Evolutionary conservation across 2,888 invertebrate species (phyloP).

Genomic region (Cosmopolites sordidus): DNA sequence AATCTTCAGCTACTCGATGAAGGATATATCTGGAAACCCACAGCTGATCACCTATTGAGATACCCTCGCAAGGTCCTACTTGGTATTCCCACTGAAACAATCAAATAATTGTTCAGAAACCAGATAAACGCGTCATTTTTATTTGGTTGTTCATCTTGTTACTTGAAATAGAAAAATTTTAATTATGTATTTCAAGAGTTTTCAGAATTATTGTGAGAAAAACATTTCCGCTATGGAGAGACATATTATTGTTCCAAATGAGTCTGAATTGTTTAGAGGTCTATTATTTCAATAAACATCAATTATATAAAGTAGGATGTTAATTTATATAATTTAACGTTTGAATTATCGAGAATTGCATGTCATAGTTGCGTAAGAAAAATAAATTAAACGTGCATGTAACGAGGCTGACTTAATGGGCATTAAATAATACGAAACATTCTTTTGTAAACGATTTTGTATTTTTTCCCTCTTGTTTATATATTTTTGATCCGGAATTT

Average conservation of each 20-base stretch:
- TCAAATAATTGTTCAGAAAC: too few species aligned
- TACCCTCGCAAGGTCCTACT: constrained; percentile 87
- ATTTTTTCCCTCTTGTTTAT: too few species aligned
- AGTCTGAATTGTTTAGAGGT: background rate
- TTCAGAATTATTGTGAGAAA: background rate
- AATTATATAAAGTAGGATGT: background rate
- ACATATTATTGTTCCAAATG: background rate
- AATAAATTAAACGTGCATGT: too few species aligned
- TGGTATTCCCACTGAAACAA: constrained; percentile 73
- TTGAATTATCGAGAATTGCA: background rate
- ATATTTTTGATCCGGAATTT: too few species aligned
- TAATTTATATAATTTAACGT: background rate
- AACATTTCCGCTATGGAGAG: background rate
- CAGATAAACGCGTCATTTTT: too few species aligned
- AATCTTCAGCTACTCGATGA: constrained; percentile 90
- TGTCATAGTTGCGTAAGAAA: too few species aligned
- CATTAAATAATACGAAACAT: too few species aligned
- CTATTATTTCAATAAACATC: constrained; percentile 1
- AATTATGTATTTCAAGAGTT: too few species aligned
- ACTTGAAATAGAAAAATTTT: too few species aligned
- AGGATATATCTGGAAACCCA: constrained; percentile 86
- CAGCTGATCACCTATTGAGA: constrained; percentile 75
- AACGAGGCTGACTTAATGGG: too few species aligned
- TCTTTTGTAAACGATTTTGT: too few species aligned
- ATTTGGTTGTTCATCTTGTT: too few species aligned